Percentiles rank a stretch among this genome's conserved stretches.
These are phyloP conservation scores for Mugil cephalus DNA, from an alignment of 2,113 vertebrate genomes.

Conservation along the genomic window DNA sequence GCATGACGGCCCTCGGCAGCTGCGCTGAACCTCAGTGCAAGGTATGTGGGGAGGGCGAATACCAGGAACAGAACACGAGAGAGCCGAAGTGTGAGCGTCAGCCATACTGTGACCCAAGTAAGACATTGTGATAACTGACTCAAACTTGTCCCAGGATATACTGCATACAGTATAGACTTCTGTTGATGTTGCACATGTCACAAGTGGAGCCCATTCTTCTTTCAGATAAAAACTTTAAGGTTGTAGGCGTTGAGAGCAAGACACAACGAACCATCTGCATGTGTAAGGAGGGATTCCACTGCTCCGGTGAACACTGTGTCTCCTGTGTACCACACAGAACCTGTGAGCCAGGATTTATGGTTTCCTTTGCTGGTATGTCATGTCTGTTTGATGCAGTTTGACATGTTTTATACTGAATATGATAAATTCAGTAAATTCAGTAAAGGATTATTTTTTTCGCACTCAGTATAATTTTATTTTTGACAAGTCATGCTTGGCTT, in stretches of 20 bases:
- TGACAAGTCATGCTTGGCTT: background rate
- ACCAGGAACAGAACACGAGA: slow-evolving; percentile 47
- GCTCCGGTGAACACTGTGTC: slow-evolving; percentile 35
- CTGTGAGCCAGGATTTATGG: slow-evolving; percentile 59
- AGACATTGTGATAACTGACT: slow-evolving; percentile 25
- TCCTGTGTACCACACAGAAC: slow-evolving; percentile 56
- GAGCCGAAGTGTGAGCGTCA: slow-evolving; percentile 43
- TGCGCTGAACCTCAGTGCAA: slow-evolving; percentile 62
- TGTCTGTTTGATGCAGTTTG: background rate
- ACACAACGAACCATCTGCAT: background rate
- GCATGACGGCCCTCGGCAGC: accelerated
- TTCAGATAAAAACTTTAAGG: slow-evolving; percentile 73
- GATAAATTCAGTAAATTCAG: too few species aligned
- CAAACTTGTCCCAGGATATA: background rate
- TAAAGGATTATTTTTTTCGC: background rate
- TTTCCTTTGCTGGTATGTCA: slow-evolving; percentile 44
- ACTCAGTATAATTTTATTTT: background rate
- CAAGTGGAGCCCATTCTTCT: slow-evolving; percentile 4
- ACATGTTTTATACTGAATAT: too few species aligned
- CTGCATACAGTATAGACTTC: background rate
- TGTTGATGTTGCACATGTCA: background rate
- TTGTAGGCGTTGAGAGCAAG: accelerated
- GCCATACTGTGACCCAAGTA: slow-evolving; percentile 79
- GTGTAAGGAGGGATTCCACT: slow-evolving; percentile 74
- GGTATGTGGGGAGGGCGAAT: slow-evolving; percentile 47